Evolutionary conservation across 2,797 vertebrate species (phyloP).

Genomic region (Pseudotriccus pelzelni): DNA sequence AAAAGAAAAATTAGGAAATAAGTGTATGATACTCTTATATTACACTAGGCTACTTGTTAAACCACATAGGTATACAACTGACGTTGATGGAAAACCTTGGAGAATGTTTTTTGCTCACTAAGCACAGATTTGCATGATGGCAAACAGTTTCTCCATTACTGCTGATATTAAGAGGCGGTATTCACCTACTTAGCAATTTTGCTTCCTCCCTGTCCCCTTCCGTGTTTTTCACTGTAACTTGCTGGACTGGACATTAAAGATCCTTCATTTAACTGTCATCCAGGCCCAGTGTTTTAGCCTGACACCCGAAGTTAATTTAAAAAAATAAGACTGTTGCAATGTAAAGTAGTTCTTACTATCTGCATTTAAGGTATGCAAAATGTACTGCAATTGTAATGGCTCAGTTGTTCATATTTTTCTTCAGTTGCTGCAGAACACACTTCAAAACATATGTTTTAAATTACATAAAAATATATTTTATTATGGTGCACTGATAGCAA

Average conservation of each 20-base stretch:
- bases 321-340: constrained; percentile 19
- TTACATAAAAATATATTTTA: constrained; percentile 57
- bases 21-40: neutral
- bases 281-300: constrained; percentile 10
- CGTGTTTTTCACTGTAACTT: constrained; percentile 7
- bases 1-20: neutral
- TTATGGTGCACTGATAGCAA: neutral
- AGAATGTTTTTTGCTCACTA: constrained; percentile 53
- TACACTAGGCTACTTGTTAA: neutral
- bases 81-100: constrained; percentile 58
- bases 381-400: constrained; percentile 3
- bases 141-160: constrained; percentile 62
- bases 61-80: neutral
- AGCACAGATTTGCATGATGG: constrained; percentile 66
- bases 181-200: constrained; percentile 76
- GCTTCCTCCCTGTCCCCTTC: neutral
- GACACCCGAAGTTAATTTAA: constrained; percentile 22
- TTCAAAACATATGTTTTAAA: constrained; percentile 62
- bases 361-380: constrained; percentile 25
- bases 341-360: constrained; percentile 37
- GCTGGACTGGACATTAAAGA: neutral
- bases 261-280: constrained; percentile 45
- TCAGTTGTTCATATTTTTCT: constrained; percentile 30
- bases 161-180: constrained; percentile 50
- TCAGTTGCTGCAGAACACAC: constrained; percentile 13